Evolutionary conservation across 2,797 vertebrate species (phyloP).

Genomic region (Meda fulgida): DNA sequence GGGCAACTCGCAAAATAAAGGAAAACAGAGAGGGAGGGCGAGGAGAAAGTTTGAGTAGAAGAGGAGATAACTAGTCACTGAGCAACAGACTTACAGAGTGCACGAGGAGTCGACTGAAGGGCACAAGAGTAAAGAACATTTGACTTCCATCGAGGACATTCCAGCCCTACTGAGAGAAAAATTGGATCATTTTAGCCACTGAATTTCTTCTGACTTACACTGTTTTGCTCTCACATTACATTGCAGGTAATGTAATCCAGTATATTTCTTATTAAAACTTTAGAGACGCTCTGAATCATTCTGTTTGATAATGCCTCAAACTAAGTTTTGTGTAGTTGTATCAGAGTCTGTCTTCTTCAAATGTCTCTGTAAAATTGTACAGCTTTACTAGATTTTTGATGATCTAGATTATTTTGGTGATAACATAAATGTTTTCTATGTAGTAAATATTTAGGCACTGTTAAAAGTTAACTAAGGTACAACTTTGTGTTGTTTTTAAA

Average conservation of each 20-base stretch:
- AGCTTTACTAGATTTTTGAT: neutral
- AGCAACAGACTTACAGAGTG: slow-evolving; percentile 61
- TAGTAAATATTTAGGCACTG: neutral
- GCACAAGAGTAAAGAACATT: slow-evolving; percentile 61
- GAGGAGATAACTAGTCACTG: slow-evolving; percentile 42
- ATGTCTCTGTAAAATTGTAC: slow-evolving; percentile 1
- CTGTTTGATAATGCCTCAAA: neutral
- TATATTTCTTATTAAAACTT: neutral
- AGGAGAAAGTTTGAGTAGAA: slow-evolving; percentile 5
- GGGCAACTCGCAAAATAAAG: neutral
- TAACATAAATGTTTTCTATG: neutral
- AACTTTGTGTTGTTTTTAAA: neutral
- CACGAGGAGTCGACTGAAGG: slow-evolving; percentile 74
- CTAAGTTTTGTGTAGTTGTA: neutral
- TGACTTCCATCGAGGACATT: slow-evolving; percentile 54
- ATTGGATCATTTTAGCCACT: neutral
- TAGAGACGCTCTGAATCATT: neutral
- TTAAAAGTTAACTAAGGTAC: neutral
- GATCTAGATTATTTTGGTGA: slow-evolving; percentile 11
- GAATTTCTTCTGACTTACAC: neutral
- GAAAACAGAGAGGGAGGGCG: slow-evolving; percentile 41
- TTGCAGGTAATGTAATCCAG: slow-evolving; percentile 36
- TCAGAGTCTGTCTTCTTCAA: neutral
- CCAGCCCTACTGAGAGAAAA: slow-evolving; percentile 49
- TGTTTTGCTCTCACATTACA: neutral